Percentiles rank a stretch among this genome's conserved stretches.
Evolutionary conservation across 2,797 vertebrate genomes (phyloP).

Genomic region (Adelosebastes latens): DNA sequence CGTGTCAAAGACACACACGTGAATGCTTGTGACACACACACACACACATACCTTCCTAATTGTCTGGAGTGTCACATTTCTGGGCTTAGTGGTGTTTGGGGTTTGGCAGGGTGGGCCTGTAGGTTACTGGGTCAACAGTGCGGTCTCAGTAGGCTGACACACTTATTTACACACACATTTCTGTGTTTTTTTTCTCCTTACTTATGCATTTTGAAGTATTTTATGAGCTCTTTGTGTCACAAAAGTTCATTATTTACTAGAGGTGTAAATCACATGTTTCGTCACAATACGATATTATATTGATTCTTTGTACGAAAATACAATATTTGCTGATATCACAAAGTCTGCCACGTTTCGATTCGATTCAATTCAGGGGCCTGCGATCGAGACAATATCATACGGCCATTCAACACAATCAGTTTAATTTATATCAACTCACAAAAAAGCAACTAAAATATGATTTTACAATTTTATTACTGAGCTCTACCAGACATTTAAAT

Average conservation of each 20-base stretch:
- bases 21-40: conserved; percentile 49
- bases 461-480: neutral
- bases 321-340: neutral
- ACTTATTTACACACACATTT: neutral
- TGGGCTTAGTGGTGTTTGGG: conserved; percentile 69
- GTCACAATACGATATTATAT: too few relatives aligned
- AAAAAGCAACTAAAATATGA: neutral
- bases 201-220: neutral
- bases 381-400: neutral
- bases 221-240: neutral
- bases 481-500: too few relatives aligned
- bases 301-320: neutral
- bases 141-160: neutral
- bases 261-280: neutral
- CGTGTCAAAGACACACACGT: conserved; percentile 57
- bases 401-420: neutral
- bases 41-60: conserved; percentile 64
- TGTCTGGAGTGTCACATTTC: conserved; percentile 78
- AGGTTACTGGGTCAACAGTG: conserved; percentile 66
- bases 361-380: neutral
- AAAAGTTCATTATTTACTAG: neutral
- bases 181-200: neutral
- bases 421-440: neutral
- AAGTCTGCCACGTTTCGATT: neutral
- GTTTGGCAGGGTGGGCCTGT: conserved; percentile 30